Conservation (phyloP, 2,888 invertebrate species). For the Hemistola chrysoprasaria region DNA sequence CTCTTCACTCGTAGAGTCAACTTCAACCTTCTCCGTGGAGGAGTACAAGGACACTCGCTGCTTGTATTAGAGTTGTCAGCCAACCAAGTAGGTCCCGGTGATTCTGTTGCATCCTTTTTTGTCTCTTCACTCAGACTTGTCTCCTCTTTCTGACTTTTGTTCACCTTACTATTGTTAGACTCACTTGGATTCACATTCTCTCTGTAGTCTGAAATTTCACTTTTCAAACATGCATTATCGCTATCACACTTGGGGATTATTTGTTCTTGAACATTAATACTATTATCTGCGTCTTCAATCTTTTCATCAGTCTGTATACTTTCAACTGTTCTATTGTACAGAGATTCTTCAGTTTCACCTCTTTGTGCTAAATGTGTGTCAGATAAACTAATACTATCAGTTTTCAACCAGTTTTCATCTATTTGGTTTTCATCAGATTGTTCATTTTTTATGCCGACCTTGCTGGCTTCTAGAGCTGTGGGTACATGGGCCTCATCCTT, state of each 20-base stretch:
- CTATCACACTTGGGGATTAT: constrained; percentile 54
- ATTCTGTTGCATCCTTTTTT: constrained; percentile 62
- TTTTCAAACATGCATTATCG: constrained; percentile 65
- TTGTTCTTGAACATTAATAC: constrained; percentile 52
- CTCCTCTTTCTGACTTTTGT: constrained; percentile 62
- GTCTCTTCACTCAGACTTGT: constrained; percentile 60
- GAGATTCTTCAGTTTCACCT: constrained; percentile 71
- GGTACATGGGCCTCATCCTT: constrained; percentile 58
- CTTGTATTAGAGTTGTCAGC: constrained; percentile 72
- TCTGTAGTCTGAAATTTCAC: constrained; percentile 75
- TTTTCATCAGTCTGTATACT: constrained; percentile 39
- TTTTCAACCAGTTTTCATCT: constrained; percentile 39
- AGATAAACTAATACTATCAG: constrained; percentile 40
- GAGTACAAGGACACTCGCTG: constrained; percentile 79
- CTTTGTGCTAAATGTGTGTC: constrained; percentile 44
- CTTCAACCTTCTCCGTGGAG: constrained; percentile 85
- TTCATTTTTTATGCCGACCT: constrained; percentile 49
- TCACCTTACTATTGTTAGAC: constrained; percentile 62
- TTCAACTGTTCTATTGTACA: constrained; percentile 46
- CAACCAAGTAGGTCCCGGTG: constrained; percentile 66
- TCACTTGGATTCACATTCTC: constrained; percentile 79
- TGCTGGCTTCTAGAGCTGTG: constrained; percentile 47
- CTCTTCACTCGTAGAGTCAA: constrained; percentile 93
- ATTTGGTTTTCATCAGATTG: constrained; percentile 39
- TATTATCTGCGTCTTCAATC: constrained; percentile 42